Evolutionary conservation across 1,140 invertebrate genomes (phyloP).

Genomic region (Coptotermes formosanus): DNA sequence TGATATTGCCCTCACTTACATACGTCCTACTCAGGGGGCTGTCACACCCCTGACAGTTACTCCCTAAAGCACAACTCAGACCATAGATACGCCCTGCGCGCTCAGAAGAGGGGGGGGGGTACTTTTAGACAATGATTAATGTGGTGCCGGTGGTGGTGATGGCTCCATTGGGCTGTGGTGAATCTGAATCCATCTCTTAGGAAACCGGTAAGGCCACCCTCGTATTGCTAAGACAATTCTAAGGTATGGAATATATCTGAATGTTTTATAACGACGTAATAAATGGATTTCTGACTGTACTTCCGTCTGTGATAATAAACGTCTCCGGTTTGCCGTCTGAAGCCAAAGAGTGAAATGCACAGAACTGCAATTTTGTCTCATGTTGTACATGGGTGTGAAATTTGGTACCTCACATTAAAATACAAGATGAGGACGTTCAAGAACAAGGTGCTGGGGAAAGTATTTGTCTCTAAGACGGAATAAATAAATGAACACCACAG

Average conservation of each 20-base stretch:
- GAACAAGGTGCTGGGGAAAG: too few species aligned
- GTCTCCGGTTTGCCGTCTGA: too few species aligned
- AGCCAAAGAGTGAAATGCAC: too few species aligned
- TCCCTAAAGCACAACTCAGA: not conserved
- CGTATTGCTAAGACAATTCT: not conserved
- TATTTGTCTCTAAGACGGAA: too few species aligned
- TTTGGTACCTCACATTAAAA: too few species aligned
- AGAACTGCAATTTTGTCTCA: too few species aligned
- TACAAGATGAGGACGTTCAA: too few species aligned
- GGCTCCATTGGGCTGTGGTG: not conserved
- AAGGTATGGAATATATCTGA: not conserved
- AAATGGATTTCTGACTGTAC: not conserved
- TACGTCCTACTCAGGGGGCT: not conserved
- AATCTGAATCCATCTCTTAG: not conserved
- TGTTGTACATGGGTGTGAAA: too few species aligned
- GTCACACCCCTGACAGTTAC: slow-evolving; percentile 1
- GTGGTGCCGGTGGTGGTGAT: not conserved
- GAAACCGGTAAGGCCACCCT: not conserved
- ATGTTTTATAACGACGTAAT: not conserved
- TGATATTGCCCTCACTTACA: too few species aligned
- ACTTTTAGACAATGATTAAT: not conserved
- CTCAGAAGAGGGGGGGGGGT: not conserved
- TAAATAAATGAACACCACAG: too few species aligned
- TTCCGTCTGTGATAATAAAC: too few species aligned
- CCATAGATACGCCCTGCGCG: not conserved